Evolutionary conservation across 2,888 invertebrate species (phyloP), one percentile per base, ranked within the genome.

Genomic region (Aphodius granarius): DNA sequence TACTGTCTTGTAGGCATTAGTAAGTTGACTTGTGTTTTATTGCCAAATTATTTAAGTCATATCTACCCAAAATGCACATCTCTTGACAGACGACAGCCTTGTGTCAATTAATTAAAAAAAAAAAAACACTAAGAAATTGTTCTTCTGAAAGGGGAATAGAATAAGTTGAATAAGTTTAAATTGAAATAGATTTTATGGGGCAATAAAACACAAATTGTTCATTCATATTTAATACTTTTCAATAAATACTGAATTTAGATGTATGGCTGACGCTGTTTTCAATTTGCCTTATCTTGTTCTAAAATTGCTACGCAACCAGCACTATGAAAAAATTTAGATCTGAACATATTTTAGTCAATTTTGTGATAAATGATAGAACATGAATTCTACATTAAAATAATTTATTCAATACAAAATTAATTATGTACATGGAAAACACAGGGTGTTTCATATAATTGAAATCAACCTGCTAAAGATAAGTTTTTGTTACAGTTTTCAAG

Each of bases 301-400:
- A 43, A 43, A 43, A 43, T 43, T 43, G 43, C 43, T 43, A 43
- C 1, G 43, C 43, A 43, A 43, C 43, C 43, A 43, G 43, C 43
- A 43, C 43, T 43, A 43, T 43, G 43, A 19, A 66, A 66, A 66
- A 66, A 3, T 17, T 4, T 66, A 19, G 68, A 68, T 68, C 68
- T 68, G 68, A 68, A 22, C 43, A 22, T 66, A 15, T 65, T 73
- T 73, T 73, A 22, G 66, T 73, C n/a, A 18, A 65, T 66, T 73
- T 71, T 72, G 75, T 75, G 72, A 72, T 72, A 75, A 20, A 23
- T 75, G 75, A 75, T 66, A 72, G 75, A 75, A 75, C 72, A 75
- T 66, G 72, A 62, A 62, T 13, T 65, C 20, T 13, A 13, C n/a
- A 20, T 9, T 20, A 19, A 68, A 68, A 19, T 20, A 20, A 20